Evolutionary conservation across 2,888 invertebrate species (phyloP).

Genomic region (Cecidostiba fungosa): DNA sequence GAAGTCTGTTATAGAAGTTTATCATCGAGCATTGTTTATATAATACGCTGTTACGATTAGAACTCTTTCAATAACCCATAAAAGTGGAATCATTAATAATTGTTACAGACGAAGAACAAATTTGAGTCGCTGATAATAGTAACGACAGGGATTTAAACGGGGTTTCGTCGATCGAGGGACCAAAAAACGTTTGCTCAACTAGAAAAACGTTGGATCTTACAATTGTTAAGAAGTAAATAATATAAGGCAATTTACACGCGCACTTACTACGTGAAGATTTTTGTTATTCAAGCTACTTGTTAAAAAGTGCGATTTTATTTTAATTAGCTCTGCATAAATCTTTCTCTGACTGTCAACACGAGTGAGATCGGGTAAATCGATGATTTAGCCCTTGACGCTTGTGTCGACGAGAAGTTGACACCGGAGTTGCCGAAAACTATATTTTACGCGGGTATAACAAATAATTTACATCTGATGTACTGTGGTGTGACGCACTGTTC

Average conservation of each 20-base stretch:
- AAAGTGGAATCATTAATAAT: conserved; percentile 17
- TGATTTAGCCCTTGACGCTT: background rate
- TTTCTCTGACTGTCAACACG: conserved; percentile 58
- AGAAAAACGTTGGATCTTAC: conserved; percentile 45
- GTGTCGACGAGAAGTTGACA: conserved; percentile 24
- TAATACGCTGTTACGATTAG: conserved; percentile 14
- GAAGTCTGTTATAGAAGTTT: conserved; percentile 34
- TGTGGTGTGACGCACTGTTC: conserved; percentile 17
- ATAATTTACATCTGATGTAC: conserved; percentile 48
- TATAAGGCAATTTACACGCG: conserved; percentile 63
- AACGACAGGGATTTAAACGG: conserved; percentile 42
- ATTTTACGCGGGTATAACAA: conserved; percentile 36
- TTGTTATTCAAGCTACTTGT: conserved; percentile 40
- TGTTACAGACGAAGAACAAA: background rate
- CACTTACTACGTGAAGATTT: conserved; percentile 46
- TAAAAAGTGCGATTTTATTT: conserved; percentile 20
- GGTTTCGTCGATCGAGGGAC: conserved; percentile 24
- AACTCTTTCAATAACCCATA: conserved; percentile 2
- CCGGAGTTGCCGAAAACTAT: background rate
- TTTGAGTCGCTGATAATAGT: conserved; percentile 41
- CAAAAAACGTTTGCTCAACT: conserved; percentile 52
- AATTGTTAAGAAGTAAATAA: conserved; percentile 47
- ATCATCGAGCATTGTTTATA: conserved; percentile 28
- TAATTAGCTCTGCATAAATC: conserved; percentile 39
- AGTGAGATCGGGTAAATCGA: conserved; percentile 65